Evolutionary conservation across 2,797 vertebrate genomes (phyloP).

Genomic region (Acropternis orthonyx): DNA sequence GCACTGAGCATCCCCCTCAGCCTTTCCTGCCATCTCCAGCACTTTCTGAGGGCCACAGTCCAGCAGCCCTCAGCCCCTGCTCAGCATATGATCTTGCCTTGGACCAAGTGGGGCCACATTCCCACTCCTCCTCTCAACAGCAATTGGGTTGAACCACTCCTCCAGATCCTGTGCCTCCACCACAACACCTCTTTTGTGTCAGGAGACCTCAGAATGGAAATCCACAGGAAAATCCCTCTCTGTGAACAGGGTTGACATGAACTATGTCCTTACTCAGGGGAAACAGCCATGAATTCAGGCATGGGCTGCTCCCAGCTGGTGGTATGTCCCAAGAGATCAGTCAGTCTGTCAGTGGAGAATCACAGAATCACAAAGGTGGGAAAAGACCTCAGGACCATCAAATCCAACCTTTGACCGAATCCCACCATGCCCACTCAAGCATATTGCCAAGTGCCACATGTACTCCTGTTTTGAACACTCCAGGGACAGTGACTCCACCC

Average conservation of each 20-base stretch:
- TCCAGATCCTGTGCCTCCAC: neutral
- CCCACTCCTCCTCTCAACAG: fast-evolving
- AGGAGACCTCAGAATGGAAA: neutral
- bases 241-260: fast-evolving
- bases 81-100: neutral
- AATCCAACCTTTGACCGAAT: neutral
- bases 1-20: neutral
- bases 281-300: neutral
- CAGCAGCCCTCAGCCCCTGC: neutral
- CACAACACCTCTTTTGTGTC: neutral
- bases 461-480: neutral
- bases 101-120: neutral
- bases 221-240: neutral
- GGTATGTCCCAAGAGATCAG: neutral
- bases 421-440: neutral
- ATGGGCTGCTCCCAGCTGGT: neutral
- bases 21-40: neutral
- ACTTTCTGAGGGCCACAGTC: neutral
- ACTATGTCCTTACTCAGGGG: neutral
- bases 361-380: neutral
- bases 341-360: neutral
- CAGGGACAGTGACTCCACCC: neutral
- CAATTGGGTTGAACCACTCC: fast-evolving
- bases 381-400: neutral
- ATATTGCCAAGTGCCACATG: neutral